Evolutionary conservation across 2,797 vertebrate species (phyloP).

Genomic region (Smutsia gigantea): DNA sequence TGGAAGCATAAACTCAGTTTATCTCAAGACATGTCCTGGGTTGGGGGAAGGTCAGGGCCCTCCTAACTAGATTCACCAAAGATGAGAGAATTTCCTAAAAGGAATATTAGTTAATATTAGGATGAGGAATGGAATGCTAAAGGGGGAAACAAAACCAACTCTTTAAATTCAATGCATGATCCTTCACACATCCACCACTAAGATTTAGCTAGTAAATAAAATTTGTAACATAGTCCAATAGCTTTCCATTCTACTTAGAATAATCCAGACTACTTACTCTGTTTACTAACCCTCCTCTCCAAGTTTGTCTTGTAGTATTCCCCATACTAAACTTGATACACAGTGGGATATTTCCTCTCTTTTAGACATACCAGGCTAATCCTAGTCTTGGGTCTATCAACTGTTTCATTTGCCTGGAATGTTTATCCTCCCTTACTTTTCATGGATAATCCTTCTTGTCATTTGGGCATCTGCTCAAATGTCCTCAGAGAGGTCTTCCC

Average conservation of each 20-base stretch:
- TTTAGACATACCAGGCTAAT: background rate
- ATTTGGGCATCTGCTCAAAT: background rate
- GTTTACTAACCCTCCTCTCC: background rate
- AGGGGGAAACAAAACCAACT: background rate
- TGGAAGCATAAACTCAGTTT: background rate
- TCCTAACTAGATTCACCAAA: background rate
- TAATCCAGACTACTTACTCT: background rate
- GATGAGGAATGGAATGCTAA: background rate
- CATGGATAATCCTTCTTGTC: background rate
- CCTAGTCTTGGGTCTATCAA: background rate
- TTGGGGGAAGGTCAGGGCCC: background rate
- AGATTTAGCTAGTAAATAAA: constrained; percentile 11
- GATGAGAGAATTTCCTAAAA: background rate
- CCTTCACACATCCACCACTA: background rate
- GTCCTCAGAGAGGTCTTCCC: background rate
- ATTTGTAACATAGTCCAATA: background rate
- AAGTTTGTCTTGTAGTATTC: background rate
- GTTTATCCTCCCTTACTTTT: background rate
- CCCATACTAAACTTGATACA: background rate
- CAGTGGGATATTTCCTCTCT: background rate
- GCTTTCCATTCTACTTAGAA: background rate
- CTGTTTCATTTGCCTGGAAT: background rate
- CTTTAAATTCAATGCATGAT: background rate
- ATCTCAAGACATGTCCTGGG: background rate
- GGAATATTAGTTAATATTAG: background rate